Percentiles rank a stretch among this genome's conserved stretches.
These are phyloP conservation scores for Eupristina koningsbergeri DNA, from an alignment of 1,140 invertebrate genomes.

Conservation along the genomic window DNA sequence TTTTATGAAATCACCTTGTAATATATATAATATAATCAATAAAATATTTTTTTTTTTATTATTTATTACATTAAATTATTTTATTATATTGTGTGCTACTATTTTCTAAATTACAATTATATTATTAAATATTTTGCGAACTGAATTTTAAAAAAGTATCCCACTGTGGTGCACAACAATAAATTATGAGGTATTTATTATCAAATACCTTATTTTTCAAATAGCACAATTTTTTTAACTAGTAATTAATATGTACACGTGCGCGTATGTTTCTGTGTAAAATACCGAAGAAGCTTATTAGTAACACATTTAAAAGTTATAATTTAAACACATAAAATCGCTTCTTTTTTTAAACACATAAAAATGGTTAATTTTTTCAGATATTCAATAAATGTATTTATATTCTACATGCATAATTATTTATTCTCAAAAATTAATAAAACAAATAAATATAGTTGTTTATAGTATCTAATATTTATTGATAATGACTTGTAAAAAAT, in stretches of 20 bases:
- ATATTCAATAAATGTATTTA: too few species aligned
- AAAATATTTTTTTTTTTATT: too few species aligned
- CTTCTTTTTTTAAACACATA: too few species aligned
- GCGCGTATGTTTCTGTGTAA: neutral
- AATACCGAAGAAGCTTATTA: neutral
- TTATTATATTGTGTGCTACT: neutral
- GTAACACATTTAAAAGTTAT: slow-evolving; percentile 41
- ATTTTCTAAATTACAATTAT: neutral
- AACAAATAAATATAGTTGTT: too few species aligned
- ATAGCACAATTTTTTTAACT: slow-evolving; percentile 18
- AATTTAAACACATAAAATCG: neutral
- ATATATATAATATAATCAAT: too few species aligned
- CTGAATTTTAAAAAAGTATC: slow-evolving; percentile 16
- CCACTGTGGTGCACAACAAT: slow-evolving; percentile 50
- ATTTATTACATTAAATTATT: too few species aligned
- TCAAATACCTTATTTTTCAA: slow-evolving; percentile 6
- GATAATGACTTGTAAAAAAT: too few species aligned
- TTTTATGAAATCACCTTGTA: too few species aligned
- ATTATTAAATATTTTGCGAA: neutral
- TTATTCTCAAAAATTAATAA: too few species aligned
- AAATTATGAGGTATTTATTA: slow-evolving; percentile 41
- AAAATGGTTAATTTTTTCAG: too few species aligned
- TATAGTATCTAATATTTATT: too few species aligned
- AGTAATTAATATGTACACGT: neutral
- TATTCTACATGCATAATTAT: too few species aligned